A percentile compares a stretch with the other conserved stretches of the same genome.
Conservation (phyloP, 1,140 invertebrate genomes). For the Drosophila lini region DNA sequence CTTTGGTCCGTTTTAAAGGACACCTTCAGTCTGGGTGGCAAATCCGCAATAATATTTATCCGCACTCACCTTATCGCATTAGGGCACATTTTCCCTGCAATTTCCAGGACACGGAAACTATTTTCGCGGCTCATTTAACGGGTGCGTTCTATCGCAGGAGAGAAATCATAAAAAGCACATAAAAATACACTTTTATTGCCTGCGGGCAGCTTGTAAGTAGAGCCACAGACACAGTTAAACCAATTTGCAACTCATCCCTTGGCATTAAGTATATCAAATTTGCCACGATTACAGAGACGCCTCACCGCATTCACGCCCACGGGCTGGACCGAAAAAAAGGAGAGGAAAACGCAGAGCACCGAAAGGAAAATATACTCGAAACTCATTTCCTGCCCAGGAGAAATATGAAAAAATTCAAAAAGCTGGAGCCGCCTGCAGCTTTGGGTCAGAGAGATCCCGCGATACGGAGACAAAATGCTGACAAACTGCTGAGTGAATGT, state of each 20-base stretch:
- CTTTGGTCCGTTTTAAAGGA: constrained; percentile 11
- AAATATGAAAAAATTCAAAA: constrained; percentile 47
- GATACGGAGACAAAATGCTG: constrained; percentile 74
- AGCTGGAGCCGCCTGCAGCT: constrained; percentile 61
- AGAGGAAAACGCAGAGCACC: background rate
- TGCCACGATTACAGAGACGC: constrained; percentile 59
- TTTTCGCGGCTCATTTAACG: constrained; percentile 82
- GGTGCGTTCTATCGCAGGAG: constrained; percentile 40
- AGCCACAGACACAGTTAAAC: constrained; percentile 60
- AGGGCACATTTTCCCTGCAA: constrained; percentile 43
- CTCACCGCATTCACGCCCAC: constrained; percentile 65
- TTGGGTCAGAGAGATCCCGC: constrained; percentile 58
- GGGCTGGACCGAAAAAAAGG: constrained; percentile 26
- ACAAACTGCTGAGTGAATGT: constrained; percentile 69
- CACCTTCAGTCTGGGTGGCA: constrained; percentile 1
- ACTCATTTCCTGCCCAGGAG: constrained; percentile 67
- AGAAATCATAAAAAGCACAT: constrained; percentile 52
- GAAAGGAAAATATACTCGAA: constrained; percentile 46
- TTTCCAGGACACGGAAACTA: constrained; percentile 78
- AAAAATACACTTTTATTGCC: constrained; percentile 62
- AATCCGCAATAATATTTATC: constrained; percentile 41
- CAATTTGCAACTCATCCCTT: constrained; percentile 61
- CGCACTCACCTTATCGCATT: constrained; percentile 43
- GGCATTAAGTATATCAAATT: constrained; percentile 66
- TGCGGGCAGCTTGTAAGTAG: constrained; percentile 48